These are phyloP conservation scores for Leontopithecus rosalia DNA, from an alignment of 2,797 vertebrate genomes.

Conservation along the genomic window DNA sequence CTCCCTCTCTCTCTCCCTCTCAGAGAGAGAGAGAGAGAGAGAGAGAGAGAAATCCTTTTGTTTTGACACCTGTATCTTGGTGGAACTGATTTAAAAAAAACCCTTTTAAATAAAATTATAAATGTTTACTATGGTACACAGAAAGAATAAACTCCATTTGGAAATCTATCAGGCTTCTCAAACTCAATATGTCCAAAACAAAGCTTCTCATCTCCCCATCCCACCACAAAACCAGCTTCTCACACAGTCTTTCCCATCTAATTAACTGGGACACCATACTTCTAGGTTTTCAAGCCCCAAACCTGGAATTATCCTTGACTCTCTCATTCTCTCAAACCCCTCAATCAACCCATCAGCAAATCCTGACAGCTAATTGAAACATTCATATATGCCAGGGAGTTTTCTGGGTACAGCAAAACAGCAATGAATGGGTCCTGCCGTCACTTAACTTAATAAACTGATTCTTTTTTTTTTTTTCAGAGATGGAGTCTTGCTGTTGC, in stretches of 20 bases:
- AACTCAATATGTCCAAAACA: neutral
- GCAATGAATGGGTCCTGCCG: neutral
- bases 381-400: neutral
- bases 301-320: neutral
- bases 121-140: no score
- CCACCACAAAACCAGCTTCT: neutral
- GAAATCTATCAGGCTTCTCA: neutral
- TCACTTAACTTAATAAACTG: neutral
- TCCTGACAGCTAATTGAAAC: neutral
- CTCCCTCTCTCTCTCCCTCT: no score
- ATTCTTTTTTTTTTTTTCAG: no score
- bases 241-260: neutral
- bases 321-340: neutral
- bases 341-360: neutral
- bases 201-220: neutral
- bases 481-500: no score
- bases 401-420: neutral
- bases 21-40: no score
- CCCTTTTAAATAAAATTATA: no score
- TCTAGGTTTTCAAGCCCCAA: neutral
- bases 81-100: neutral
- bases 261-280: neutral
- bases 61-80: neutral
- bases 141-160: neutral
- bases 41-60: neutral